These are phyloP conservation scores for Zygogramma bicolorata DNA, from an alignment of 2,888 invertebrate genomes.

Conservation along the genomic window DNA sequence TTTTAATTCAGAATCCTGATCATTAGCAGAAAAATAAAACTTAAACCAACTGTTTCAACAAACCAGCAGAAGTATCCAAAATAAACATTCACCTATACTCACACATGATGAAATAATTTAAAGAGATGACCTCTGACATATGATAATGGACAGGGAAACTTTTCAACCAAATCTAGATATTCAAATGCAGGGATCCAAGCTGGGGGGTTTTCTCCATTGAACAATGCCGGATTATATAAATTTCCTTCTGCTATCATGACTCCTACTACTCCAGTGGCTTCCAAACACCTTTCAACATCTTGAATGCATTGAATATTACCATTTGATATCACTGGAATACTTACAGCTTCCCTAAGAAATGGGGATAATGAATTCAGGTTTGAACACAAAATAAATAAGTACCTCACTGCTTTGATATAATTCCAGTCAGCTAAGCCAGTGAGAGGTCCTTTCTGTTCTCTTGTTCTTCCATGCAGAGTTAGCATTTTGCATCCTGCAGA, in stretches of 20 bases:
- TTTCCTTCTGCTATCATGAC: conserved; percentile 96
- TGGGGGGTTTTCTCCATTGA: conserved; percentile 82
- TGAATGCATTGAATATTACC: conserved; percentile 94
- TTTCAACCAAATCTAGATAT: conserved; percentile 85
- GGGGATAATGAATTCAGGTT: conserved; percentile 8
- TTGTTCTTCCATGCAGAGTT: conserved; percentile 95
- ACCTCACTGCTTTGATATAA: conserved; percentile 92
- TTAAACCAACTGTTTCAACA: too few relatives aligned
- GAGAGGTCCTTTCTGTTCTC: conserved; percentile 95
- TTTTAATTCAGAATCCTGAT: too few relatives aligned
- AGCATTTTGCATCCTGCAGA: conserved; percentile 91
- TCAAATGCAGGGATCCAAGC: conserved; percentile 91
- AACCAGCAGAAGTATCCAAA: too few relatives aligned
- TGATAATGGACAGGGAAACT: conserved; percentile 89
- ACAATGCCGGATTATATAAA: conserved; percentile 96
- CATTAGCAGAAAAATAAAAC: too few relatives aligned
- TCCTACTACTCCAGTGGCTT: conserved; percentile 86
- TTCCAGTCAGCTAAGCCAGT: conserved; percentile 97
- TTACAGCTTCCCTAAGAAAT: conserved; percentile 79
- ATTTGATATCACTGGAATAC: conserved; percentile 96
- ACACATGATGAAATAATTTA: conserved; percentile 96
- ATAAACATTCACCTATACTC: too few relatives aligned
- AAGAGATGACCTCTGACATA: conserved; percentile 96
- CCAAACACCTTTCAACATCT: conserved; percentile 87
- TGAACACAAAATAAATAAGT: not conserved